A percentile compares a stretch with the other conserved stretches of the same genome.
These are phyloP conservation scores for Anaspis maculata DNA, from an alignment of 2,888 invertebrate genomes.

Conservation along the genomic window DNA sequence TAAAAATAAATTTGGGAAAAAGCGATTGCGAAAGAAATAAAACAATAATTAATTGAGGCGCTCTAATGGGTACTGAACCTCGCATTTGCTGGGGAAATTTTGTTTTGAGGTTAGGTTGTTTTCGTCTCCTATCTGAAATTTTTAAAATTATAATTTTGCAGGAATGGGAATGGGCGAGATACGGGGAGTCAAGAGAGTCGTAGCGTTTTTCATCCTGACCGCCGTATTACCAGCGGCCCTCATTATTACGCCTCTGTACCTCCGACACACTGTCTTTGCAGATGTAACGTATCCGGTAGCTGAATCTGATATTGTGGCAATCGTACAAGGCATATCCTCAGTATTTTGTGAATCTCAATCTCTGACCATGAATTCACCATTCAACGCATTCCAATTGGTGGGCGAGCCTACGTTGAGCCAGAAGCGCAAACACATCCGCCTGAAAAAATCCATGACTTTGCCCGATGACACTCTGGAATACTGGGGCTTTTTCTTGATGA, in stretches of 20 bases:
- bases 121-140: too few species aligned
- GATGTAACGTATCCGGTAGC: conserved; percentile 72
- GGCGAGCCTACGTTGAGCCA: conserved; percentile 57
- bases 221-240: conserved; percentile 66
- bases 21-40: too few species aligned
- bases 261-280: conserved; percentile 67
- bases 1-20: too few species aligned
- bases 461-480: conserved; percentile 82
- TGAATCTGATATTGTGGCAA: conserved; percentile 77
- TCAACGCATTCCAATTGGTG: conserved; percentile 41
- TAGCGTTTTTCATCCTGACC: conserved; percentile 69
- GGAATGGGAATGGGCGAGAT: conserved; percentile 64
- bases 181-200: conserved; percentile 71
- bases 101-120: too few species aligned
- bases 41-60: too few species aligned
- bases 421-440: conserved; percentile 62
- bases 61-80: too few species aligned
- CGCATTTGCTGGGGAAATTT: too few species aligned
- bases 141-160: too few species aligned
- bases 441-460: conserved; percentile 73
- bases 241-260: conserved; percentile 68
- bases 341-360: conserved; percentile 75
- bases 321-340: conserved; percentile 73
- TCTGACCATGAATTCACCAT: conserved; percentile 64
- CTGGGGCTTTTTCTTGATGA: conserved; percentile 78